Percentiles rank a stretch among this genome's conserved stretches.
Evolutionary conservation across 1,140 invertebrate species (phyloP).

Genomic region (Chironomus tepperi): DNA sequence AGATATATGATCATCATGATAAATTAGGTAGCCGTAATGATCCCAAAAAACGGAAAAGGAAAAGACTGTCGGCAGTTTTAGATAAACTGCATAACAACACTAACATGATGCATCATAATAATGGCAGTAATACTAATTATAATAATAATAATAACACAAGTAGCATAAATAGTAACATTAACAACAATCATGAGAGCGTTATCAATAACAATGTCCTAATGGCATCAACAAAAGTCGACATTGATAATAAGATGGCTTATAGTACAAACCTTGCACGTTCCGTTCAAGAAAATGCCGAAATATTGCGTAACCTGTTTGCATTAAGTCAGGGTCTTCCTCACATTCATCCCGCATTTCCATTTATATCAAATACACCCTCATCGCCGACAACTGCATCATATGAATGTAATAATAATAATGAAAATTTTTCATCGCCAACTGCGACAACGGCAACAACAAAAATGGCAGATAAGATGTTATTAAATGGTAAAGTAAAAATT

Average conservation of each 20-base stretch:
- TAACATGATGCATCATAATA: slow-evolving; percentile 26
- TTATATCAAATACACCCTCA: not conserved
- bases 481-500: slow-evolving; percentile 11
- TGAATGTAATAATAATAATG: slow-evolving; percentile 24
- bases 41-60: slow-evolving; percentile 54
- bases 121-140: slow-evolving; percentile 33
- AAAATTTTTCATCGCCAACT: slow-evolving; percentile 24
- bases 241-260: slow-evolving; percentile 29
- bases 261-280: slow-evolving; percentile 28
- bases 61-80: slow-evolving; percentile 63
- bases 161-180: slow-evolving; percentile 30
- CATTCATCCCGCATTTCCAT: slow-evolving; percentile 28
- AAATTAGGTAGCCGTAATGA: not conserved
- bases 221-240: slow-evolving; percentile 30
- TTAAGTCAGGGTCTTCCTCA: slow-evolving; percentile 30
- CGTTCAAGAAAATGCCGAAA: slow-evolving; percentile 29
- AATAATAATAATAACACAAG: not conserved
- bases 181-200: slow-evolving; percentile 35
- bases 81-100: slow-evolving; percentile 51
- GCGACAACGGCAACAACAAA: not conserved
- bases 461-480: not conserved
- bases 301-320: slow-evolving; percentile 29
- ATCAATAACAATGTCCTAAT: slow-evolving; percentile 35
- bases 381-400: slow-evolving; percentile 25
- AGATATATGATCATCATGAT: not conserved